Conservation (phyloP, 2,888 invertebrate species). For the Epistrophe grossulariae region DNA sequence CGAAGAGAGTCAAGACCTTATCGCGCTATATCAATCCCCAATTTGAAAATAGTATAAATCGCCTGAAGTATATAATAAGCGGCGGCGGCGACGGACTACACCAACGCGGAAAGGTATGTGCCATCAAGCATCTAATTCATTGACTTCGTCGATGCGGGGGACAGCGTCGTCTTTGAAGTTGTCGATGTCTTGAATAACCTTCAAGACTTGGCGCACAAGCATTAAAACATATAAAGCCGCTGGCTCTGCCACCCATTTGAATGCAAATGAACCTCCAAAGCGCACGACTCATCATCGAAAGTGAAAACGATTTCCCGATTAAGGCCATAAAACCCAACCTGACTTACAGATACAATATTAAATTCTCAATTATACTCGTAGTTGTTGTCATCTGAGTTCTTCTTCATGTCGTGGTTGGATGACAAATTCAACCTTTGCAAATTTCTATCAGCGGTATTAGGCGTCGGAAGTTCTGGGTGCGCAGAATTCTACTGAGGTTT, state of each 20-base stretch:
- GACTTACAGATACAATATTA: slow-evolving; percentile 48
- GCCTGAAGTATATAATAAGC: slow-evolving; percentile 33
- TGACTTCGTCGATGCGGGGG: background rate
- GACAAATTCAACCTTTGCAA: slow-evolving; percentile 69
- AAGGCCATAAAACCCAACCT: slow-evolving; percentile 46
- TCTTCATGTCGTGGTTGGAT: slow-evolving; percentile 8
- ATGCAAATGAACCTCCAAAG: slow-evolving; percentile 65
- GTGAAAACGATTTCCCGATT: slow-evolving; percentile 70
- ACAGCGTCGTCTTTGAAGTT: slow-evolving; percentile 1
- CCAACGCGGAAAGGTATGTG: slow-evolving; percentile 74
- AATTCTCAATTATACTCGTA: background rate
- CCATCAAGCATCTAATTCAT: slow-evolving; percentile 56
- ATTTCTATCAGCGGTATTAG: slow-evolving; percentile 30
- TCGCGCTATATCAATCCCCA: slow-evolving; percentile 43
- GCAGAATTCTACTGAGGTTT: slow-evolving; percentile 49
- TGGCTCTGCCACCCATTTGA: slow-evolving; percentile 46
- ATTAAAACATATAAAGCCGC: slow-evolving; percentile 39
- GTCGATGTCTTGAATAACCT: slow-evolving; percentile 56
- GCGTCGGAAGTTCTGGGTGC: slow-evolving; percentile 74
- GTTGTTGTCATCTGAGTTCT: slow-evolving; percentile 16
- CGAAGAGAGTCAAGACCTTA: slow-evolving; percentile 19
- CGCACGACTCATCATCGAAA: slow-evolving; percentile 71
- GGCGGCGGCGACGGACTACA: slow-evolving; percentile 66
- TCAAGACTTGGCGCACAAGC: slow-evolving; percentile 60
- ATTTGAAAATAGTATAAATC: slow-evolving; percentile 66